A percentile compares a stretch with the other conserved stretches of the same genome.
These are phyloP conservation scores for Acipenser ruthenus DNA, from an alignment of 2,797 vertebrate species.

Conservation along the genomic window DNA sequence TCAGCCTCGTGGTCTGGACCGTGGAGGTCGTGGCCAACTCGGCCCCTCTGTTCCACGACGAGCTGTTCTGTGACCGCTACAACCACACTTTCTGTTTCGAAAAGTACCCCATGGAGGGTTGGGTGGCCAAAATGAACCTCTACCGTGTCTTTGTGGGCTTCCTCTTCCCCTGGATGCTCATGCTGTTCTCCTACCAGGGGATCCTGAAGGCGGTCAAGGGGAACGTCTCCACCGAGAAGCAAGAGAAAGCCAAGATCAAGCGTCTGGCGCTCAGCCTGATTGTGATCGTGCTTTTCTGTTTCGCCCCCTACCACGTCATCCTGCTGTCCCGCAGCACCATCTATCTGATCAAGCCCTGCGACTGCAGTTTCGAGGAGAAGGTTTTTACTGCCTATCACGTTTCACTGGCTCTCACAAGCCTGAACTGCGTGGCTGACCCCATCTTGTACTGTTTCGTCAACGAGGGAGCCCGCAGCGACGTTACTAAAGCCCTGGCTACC, in stretches of 20 bases:
- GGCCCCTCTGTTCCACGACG: slow-evolving; percentile 78
- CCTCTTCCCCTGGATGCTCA: slow-evolving; percentile 76
- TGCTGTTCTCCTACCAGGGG: slow-evolving; percentile 77
- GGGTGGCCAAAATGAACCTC: slow-evolving; percentile 86
- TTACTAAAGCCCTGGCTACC: slow-evolving; percentile 64
- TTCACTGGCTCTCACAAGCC: slow-evolving; percentile 78
- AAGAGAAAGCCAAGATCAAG: slow-evolving; percentile 84
- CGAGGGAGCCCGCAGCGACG: slow-evolving; percentile 73
- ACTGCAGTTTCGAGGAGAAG: slow-evolving; percentile 76
- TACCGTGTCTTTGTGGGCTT: slow-evolving; percentile 83
- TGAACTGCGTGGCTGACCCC: slow-evolving; percentile 86
- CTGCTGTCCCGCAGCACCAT: slow-evolving; percentile 71
- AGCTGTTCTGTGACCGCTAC: slow-evolving; percentile 79
- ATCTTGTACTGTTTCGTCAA: slow-evolving; percentile 88
- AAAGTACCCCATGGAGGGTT: slow-evolving; percentile 86
- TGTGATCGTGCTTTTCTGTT: slow-evolving; percentile 77
- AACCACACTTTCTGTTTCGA: slow-evolving; percentile 92
- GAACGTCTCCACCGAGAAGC: slow-evolving; percentile 75
- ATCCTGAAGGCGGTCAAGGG: slow-evolving; percentile 70
- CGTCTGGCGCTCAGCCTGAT: slow-evolving; percentile 80
- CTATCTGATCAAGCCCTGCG: slow-evolving; percentile 68
- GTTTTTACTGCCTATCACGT: slow-evolving; percentile 78
- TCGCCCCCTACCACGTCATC: slow-evolving; percentile 76
- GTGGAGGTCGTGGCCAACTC: slow-evolving; percentile 81
- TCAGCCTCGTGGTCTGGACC: slow-evolving; percentile 75